Base-by-base conservation (phyloP, 1,140 invertebrate genomes). In the Drosophila simulans region DNA sequence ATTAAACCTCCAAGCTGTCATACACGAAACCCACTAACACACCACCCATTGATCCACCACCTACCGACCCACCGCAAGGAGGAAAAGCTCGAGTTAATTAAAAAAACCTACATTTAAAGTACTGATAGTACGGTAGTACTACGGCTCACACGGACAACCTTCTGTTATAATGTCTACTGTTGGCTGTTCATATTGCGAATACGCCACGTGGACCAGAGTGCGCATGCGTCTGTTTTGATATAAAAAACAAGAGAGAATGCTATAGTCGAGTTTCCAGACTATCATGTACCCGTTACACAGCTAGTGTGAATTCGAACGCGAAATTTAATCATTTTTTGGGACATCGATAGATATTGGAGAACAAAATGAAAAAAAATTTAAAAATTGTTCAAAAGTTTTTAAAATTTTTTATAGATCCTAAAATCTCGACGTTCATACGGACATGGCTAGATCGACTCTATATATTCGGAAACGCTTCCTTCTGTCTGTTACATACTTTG, bases 151-250 rank as follows among this genome's bases (percentile, higher is more conserved):
- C 62, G n/a, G 5, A 35, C 39, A 43, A 11, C 17, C n/a, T 22
- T 27, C 13, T 35, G 51, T 25, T 13, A 20, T 35, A 15, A 20
- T 15, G 37, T 20, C 27, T 25, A 43, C 15, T 57, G 22, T 17
- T 37, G 27, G 17, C 13, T 17, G 53, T 39, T n/a, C 52, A 55
- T 35, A 71, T 70, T 51, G 42, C 64, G 31, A 52, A 56, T 70
- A 71, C 68, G 43, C 68, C 70, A 70, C 68, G 68, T 70, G 65
- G 53, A 0, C 52, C n/a, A n/a, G 4, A 57, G 17, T 71, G 68
- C 68, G 68, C 68, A 52, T 71, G 68, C 68, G 68, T 70, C 68
- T 71, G 53, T 70, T 71, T 71, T 71, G 68, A 71, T 70, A 49
- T 42, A 15, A 71, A 56, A 70, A 65, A 71, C 68, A 71, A 22